phyloP scores from a whole-genome alignment of 2,888 invertebrate genomes.

The Teleogryllus oceanicus region DNA sequence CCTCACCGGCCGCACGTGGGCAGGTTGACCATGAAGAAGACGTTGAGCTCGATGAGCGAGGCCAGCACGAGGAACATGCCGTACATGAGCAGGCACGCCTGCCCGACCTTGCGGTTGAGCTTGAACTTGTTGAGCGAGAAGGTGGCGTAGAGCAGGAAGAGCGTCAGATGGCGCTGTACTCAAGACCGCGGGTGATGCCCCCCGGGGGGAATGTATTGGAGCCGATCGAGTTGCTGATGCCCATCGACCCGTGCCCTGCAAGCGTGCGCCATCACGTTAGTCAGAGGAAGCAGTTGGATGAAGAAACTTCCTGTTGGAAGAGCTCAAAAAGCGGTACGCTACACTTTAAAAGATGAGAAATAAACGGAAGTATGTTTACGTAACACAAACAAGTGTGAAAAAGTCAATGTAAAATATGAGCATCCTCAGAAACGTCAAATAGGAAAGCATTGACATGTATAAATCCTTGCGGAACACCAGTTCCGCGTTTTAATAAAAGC shows the following conservation, averaged over 20 bases:
- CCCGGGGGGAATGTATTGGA: conserved; percentile 88
- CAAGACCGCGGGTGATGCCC: conserved; percentile 83
- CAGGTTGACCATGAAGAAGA: conserved; percentile 86
- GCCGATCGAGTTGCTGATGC: conserved; percentile 85
- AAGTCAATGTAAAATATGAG: too few species aligned
- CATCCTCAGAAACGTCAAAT: too few species aligned
- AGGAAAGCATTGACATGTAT: too few species aligned
- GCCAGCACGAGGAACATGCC: conserved; percentile 81
- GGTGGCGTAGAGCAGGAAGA: conserved; percentile 77
- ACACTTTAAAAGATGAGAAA: too few species aligned
- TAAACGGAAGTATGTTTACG: too few species aligned
- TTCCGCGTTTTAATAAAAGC: too few species aligned
- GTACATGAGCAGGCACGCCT: conserved; percentile 82
- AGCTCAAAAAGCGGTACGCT: too few species aligned
- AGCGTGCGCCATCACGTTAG: neutral
- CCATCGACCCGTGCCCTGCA: conserved; percentile 84
- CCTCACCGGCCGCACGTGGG: conserved; percentile 64
- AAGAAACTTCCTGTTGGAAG: too few species aligned
- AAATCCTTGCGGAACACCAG: too few species aligned
- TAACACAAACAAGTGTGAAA: too few species aligned
- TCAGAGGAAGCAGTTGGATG: too few species aligned
- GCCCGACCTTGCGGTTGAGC: conserved; percentile 79
- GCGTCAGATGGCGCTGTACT: conserved; percentile 85
- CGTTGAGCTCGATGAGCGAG: conserved; percentile 86
- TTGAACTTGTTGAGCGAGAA: conserved; percentile 85